Evolutionary conservation across 2,888 invertebrate genomes (phyloP).

Genomic region (Malacosoma neustria): DNA sequence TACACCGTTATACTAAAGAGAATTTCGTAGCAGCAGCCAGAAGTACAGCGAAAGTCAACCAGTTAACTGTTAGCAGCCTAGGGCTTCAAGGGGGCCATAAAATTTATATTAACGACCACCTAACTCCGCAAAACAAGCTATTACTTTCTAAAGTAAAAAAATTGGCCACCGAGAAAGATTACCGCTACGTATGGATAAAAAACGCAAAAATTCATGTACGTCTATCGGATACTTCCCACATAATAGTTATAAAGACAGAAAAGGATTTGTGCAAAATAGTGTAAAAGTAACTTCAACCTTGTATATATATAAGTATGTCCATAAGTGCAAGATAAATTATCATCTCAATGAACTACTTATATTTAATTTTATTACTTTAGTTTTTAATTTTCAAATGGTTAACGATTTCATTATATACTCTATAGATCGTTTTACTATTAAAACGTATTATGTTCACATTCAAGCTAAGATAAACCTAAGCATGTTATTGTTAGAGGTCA

Average conservation of each 20-base stretch:
- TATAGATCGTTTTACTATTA: too few species aligned
- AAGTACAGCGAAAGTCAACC: background rate
- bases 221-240: conserved; percentile 6
- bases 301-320: too few species aligned
- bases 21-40: conserved; percentile 8
- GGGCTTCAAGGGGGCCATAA: conserved; percentile 4
- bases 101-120: conserved; percentile 11
- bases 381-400: too few species aligned
- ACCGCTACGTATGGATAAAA: conserved; percentile 9
- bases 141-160: conserved; percentile 7
- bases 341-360: too few species aligned
- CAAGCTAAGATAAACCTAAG: too few species aligned
- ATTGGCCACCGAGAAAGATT: conserved; percentile 3
- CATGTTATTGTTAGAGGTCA: too few species aligned
- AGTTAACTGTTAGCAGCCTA: conserved; percentile 1
- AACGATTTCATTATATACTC: too few species aligned
- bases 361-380: too few species aligned
- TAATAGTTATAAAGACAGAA: conserved; percentile 7
- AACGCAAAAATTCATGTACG: conserved; percentile 7
- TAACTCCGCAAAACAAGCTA: conserved; percentile 7
- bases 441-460: too few species aligned
- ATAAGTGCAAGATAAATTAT: too few species aligned
- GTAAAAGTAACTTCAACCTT: too few species aligned
- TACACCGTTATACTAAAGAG: conserved; percentile 8
- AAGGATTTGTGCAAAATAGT: conserved; percentile 8